Conservation (phyloP, 2,888 invertebrate species). For the Eilema caniola region DNA sequence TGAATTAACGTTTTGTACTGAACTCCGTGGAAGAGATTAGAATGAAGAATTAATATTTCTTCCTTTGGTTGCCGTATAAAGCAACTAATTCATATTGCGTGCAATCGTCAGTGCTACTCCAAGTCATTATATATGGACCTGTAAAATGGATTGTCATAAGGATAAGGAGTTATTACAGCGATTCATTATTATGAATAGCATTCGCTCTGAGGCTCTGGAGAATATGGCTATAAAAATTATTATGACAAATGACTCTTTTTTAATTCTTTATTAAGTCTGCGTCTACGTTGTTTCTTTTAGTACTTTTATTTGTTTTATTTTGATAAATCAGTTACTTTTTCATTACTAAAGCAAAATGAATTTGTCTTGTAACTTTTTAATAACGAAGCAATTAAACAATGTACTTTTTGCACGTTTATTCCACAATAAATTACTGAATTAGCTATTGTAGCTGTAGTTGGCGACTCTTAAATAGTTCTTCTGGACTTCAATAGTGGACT, state of each 20-base stretch:
- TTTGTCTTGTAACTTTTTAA: neutral
- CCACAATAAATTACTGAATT: neutral
- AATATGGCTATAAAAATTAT: slow-evolving; percentile 14
- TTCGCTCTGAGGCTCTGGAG: neutral
- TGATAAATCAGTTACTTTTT: neutral
- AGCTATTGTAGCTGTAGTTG: neutral
- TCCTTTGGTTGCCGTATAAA: neutral
- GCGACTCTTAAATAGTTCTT: neutral
- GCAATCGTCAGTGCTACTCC: neutral
- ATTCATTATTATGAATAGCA: slow-evolving; percentile 11
- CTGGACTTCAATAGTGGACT: too few relatives aligned
- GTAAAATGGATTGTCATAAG: neutral
- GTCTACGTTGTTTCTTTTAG: neutral
- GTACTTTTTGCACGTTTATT: neutral
- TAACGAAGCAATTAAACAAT: neutral
- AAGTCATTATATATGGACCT: neutral
- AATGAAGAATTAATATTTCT: neutral
- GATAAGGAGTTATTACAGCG: slow-evolving; percentile 6
- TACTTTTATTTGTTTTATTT: neutral
- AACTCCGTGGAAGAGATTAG: too few relatives aligned
- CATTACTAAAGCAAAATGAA: neutral
- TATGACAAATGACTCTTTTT: slow-evolving; percentile 9
- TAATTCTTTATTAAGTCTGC: neutral
- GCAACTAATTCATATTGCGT: neutral
- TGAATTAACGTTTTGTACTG: too few relatives aligned